phyloP scores from a whole-genome alignment of 1,140 invertebrate genomes.

The Aradophagus sp. region DNA sequence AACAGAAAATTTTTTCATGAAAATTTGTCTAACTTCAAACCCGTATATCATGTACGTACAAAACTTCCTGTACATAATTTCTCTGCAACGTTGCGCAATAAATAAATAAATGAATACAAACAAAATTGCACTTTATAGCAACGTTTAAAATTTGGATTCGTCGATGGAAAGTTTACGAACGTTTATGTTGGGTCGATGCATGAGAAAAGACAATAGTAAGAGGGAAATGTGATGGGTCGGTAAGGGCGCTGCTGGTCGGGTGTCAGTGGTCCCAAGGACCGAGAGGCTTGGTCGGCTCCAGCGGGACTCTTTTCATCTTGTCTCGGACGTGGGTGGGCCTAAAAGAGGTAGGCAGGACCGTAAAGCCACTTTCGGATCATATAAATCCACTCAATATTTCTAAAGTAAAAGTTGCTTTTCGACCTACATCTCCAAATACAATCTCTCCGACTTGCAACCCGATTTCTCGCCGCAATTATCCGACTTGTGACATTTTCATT shows the following conservation, averaged over 20 bases:
- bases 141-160: too few species aligned
- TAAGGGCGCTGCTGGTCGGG: conserved; percentile 62
- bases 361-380: conserved; percentile 40
- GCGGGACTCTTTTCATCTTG: conserved; percentile 58
- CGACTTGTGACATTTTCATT: too few species aligned
- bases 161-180: not conserved
- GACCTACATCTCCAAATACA: conserved; percentile 13
- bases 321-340: conserved; percentile 66
- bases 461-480: too few species aligned
- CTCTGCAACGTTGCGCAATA: too few species aligned
- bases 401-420: conserved; percentile 27
- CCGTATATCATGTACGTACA: too few species aligned
- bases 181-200: not conserved
- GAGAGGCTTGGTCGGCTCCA: conserved; percentile 45
- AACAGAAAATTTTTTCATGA: too few species aligned
- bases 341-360: conserved; percentile 64
- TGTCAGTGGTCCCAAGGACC: conserved; percentile 46
- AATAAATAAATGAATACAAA: too few species aligned
- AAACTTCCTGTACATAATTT: too few species aligned
- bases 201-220: conserved; percentile 16
- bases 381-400: conserved; percentile 41
- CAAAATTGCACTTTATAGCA: too few species aligned
- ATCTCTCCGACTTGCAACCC: too few species aligned
- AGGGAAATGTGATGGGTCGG: conserved; percentile 25
- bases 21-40: too few species aligned